These are phyloP conservation scores for Achatina immaculata DNA, from an alignment of 1,140 invertebrate genomes.

Conservation along the genomic window DNA sequence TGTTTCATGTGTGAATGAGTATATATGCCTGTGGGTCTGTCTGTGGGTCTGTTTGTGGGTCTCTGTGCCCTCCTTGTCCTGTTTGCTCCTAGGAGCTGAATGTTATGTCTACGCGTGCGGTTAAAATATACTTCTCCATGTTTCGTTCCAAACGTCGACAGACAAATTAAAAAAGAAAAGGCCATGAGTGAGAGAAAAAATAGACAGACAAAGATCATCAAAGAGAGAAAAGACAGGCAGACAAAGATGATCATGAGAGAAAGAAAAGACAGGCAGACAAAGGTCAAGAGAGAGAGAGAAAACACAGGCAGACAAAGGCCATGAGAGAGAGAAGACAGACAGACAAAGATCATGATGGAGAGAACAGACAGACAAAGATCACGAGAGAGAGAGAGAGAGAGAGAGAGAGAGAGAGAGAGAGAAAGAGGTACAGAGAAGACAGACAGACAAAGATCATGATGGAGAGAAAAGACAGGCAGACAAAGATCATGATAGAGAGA, in stretches of 20 bases:
- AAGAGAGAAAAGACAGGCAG: too few relatives aligned
- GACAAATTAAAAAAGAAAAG: too few relatives aligned
- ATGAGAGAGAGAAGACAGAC: not conserved
- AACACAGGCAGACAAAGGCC: not conserved
- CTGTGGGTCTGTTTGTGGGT: not conserved
- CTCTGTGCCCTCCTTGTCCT: not conserved
- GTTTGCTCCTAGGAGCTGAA: too few relatives aligned
- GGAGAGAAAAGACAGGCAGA: not conserved
- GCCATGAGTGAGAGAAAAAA: too few relatives aligned
- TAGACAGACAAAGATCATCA: too few relatives aligned
- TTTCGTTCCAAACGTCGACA: too few relatives aligned
- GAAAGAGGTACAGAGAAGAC: not conserved
- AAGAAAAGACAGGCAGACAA: not conserved
- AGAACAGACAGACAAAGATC: not conserved
- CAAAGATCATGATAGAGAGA: not conserved
- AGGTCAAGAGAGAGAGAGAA: not conserved
- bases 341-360: not conserved
- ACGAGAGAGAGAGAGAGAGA: not conserved
- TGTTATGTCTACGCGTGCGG: too few relatives aligned
- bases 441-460: not conserved
- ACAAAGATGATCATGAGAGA: too few relatives aligned
- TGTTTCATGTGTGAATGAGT: not conserved
- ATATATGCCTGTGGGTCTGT: not conserved
- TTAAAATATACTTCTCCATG: too few relatives aligned
- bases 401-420: not conserved